Base-by-base conservation (phyloP, 35 echinoderm and acorn worm species). In the Ptychodera flava region DNA sequence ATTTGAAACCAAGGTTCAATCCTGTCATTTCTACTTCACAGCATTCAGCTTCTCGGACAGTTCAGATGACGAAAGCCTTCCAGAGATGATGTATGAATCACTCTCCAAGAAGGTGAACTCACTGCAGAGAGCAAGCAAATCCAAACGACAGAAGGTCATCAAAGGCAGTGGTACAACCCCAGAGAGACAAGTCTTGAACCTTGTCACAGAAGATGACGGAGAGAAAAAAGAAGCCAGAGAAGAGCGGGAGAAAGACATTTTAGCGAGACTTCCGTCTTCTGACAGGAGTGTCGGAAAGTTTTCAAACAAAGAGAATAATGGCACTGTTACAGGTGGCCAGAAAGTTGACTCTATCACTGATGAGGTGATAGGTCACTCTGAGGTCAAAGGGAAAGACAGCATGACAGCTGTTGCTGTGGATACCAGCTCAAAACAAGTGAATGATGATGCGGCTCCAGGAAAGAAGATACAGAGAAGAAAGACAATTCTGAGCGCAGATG, bases 231-330 rank as follows among this genome's bases (percentile, higher is more conserved):
- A n/a, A n/a, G n/a, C n/a, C n/a, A n/a, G n/a, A n/a, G n/a, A n/a
- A n/a, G n/a, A n/a, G n/a, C n/a, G n/a, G n/a, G n/a, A n/a, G n/a
- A n/a, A n/a, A n/a, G n/a, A n/a, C n/a, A n/a, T 34, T 1, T 30
- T 34, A 87, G 45, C 77, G n/a, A 6, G 77, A 16, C 33, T 78
- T 87, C 31, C 10, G 15, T 77, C 76, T 35, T 31, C 16, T 28
- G 79, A 77, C 75, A 87, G 77, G 30, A 87, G 85, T 87, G 14
- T 87, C 1, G 85, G n/a, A 87, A 78, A 34, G 79, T 22, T 87
- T 87, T 78, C 0, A 87, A 87, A 35, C 53, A 15, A 87, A 78
- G 32, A 87, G 79, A 78, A 34, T 16, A 33, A 84, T 16, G 82
- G 2, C 33, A 29, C 28, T 16, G 76, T 16, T 16, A 77, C 15